Base-by-base conservation (phyloP, 53 echinoderm and acorn worm species). In the Holothuria scabra region DNA sequence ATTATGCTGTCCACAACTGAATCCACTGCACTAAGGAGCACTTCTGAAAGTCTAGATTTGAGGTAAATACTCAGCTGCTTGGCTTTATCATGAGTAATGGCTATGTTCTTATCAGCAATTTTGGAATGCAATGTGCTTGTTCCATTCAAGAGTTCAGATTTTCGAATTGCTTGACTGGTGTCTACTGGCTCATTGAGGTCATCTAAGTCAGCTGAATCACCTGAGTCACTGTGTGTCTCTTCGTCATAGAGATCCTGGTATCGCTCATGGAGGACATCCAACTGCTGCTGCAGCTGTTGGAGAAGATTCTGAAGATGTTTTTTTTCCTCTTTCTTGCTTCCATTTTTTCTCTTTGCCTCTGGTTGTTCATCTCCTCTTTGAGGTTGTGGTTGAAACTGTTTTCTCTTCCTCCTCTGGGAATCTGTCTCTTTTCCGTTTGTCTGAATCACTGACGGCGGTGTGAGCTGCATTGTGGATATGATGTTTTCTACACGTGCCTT, bases 401-500 rank as follows among this genome's bases (percentile, higher is more conserved):
- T 96, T 49, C 95, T 89, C 81, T 91, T 93, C 19, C 88, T 90
- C 38, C 94, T 79, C 58, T 86, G 84, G 20, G 78, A 74, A 35
- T 85, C 82, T 44, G 82, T 82, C 14, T 90, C 90, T 52, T 87
- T 55, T 11, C 90, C 86, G 18, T 78, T 78, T 14, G 78, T 31
- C 8, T 72, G 72, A 61, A 59, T 28, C 13, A 83, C 57, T 30
- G 87, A 81, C 13, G 87, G 85, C 30, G 89, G 70, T 6, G 92
- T 92, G 33, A 92, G 88, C 70, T 92, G 90, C 97, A 97, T 97
- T 49, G 92, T 92, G 59, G 92, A 94, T 84, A 97, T 92, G 76
- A 97, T 94, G 87, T 97, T 97, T 60, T 97, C 97, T 11, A 97
- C 97, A 48, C 97, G 86, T 14, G 97, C 97, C 37, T 92, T 88